Conservation (phyloP, 2,888 invertebrate species). For the Himalopsyche kuldschensis region DNA sequence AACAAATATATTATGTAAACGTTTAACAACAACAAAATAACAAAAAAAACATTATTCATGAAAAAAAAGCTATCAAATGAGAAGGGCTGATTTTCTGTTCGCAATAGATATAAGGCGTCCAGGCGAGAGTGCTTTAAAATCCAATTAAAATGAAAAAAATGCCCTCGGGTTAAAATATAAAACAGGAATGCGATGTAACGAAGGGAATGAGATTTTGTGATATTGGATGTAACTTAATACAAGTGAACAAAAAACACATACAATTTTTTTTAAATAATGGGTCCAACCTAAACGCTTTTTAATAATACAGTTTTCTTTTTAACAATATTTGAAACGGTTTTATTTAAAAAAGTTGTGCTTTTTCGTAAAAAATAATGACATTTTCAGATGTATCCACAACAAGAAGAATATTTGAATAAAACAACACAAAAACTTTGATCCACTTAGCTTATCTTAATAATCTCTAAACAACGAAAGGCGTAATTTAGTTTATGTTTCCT, state of each 20-base stretch:
- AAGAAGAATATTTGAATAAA: neutral
- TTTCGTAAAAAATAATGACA: neutral
- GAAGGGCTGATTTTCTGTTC: neutral
- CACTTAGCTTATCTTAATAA: slow-evolving; percentile 27
- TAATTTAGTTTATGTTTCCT: slow-evolving; percentile 21
- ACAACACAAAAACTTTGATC: neutral
- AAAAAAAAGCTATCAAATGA: neutral
- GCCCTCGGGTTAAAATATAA: neutral
- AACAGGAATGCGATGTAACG: neutral
- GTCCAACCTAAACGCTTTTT: neutral
- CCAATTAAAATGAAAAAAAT: slow-evolving; percentile 48
- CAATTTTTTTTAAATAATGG: neutral
- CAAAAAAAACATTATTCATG: neutral
- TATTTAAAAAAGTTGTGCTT: neutral
- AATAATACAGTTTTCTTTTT: neutral
- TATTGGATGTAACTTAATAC: slow-evolving; percentile 1
- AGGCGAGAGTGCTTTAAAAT: slow-evolving; percentile 48
- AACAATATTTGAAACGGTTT: neutral
- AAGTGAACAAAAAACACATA: neutral
- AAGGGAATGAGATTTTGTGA: neutral
- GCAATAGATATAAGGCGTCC: slow-evolving; percentile 8
- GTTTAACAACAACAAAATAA: neutral
- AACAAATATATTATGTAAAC: neutral
- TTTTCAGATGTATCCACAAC: neutral
- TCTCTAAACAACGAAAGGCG: slow-evolving; percentile 20